phyloP scores from a whole-genome alignment of 64 coral and sea anemone genomes.

The Montipora foliosa region DNA sequence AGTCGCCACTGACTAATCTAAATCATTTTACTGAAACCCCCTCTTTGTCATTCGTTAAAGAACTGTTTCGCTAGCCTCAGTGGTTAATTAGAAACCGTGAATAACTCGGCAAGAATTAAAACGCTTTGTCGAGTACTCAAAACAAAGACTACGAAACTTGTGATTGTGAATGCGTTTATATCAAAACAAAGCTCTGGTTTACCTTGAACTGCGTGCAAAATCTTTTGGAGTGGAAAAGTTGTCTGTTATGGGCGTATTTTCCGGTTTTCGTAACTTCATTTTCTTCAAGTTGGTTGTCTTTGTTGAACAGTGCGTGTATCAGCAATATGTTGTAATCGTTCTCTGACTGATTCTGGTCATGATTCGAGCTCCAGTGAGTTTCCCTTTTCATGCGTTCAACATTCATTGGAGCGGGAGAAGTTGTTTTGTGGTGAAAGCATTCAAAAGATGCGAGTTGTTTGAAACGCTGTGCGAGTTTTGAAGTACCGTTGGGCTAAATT shows the following conservation, averaged over 20 bases:
- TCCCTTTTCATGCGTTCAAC: constrained; percentile 11
- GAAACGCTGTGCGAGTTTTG: constrained; percentile 6
- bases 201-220: constrained; percentile 4
- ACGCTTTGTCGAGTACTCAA: constrained; percentile 8
- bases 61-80: background rate
- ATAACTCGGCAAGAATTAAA: background rate
- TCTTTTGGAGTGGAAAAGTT: background rate
- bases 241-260: background rate
- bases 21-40: too few relatives aligned
- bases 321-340: background rate
- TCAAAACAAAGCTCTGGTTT: background rate
- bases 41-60: too few relatives aligned
- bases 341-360: background rate
- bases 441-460: constrained; percentile 27
- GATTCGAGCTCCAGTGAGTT: background rate
- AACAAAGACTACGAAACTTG: background rate
- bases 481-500: background rate
- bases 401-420: constrained; percentile 11
- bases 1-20: too few relatives aligned
- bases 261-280: constrained; percentile 32
- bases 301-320: background rate
- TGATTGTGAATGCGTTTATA: background rate
- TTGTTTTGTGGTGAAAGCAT: constrained; percentile 1
- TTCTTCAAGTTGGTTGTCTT: background rate
- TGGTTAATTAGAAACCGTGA: background rate